Evolutionary conservation across 2,797 vertebrate species (phyloP).

Genomic region (Eutrigla gurnardus): DNA sequence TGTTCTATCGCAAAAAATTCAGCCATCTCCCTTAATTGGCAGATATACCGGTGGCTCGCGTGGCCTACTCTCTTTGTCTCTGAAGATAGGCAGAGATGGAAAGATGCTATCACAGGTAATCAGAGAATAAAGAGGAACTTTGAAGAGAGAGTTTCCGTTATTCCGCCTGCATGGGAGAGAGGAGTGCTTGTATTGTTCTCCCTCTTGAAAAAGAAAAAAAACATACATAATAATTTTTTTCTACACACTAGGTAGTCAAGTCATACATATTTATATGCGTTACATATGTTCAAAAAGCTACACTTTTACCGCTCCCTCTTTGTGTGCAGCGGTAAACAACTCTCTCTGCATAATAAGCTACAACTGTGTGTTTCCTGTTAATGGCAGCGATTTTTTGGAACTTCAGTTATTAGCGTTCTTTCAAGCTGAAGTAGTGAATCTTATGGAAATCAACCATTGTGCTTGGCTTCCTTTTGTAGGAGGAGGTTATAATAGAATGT

Average conservation of each 20-base stretch:
- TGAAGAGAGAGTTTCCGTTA: constrained; percentile 69
- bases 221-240: constrained; percentile 14
- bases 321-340: constrained; percentile 22
- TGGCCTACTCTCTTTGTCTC: constrained; percentile 61
- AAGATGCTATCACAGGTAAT: constrained; percentile 72
- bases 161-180: constrained; percentile 38
- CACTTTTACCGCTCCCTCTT: constrained; percentile 6
- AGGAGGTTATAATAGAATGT: constrained; percentile 79
- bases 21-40: constrained; percentile 66
- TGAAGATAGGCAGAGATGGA: constrained; percentile 69
- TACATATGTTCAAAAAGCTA: constrained; percentile 3
- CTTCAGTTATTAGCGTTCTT: constrained; percentile 68
- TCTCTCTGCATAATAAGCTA: constrained; percentile 13
- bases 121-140: constrained; percentile 69
- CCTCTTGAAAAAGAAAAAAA: constrained; percentile 9
- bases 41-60: constrained; percentile 57
- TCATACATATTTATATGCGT: constrained; percentile 26
- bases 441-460: constrained; percentile 74
- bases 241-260: background rate
- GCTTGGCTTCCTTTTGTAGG: constrained; percentile 57
- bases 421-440: constrained; percentile 61
- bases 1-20: constrained; percentile 58
- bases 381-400: constrained; percentile 51
- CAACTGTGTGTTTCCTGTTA: constrained; percentile 43
- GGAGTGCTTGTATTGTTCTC: constrained; percentile 28